Evolutionary conservation across 2,113 vertebrate species (phyloP).

Genomic region (Pedionomus torquatus): DNA sequence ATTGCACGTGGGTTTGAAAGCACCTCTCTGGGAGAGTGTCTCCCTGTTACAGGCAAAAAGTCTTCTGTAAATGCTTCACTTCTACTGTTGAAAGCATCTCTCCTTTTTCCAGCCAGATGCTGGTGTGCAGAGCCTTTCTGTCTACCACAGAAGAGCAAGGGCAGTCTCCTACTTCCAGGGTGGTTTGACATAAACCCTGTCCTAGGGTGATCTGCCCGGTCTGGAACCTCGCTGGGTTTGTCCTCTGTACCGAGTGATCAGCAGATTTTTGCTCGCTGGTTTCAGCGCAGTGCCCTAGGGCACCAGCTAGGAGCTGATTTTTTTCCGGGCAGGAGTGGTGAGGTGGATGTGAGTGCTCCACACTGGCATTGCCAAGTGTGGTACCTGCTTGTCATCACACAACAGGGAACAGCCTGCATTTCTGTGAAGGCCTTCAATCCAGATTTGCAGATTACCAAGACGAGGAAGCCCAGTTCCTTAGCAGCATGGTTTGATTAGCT

Average conservation of each 20-base stretch:
- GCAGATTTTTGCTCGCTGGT: neutral
- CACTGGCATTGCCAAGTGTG: neutral
- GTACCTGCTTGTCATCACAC: too few relatives aligned
- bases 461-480: neutral
- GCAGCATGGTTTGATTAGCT: neutral
- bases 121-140: neutral
- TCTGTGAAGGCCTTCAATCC: neutral
- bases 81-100: neutral
- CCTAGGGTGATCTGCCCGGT: neutral
- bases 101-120: neutral
- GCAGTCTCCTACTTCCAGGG: neutral
- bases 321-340: neutral
- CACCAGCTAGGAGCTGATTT: too few relatives aligned
- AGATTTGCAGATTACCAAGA: neutral
- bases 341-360: neutral
- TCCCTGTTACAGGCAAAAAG: neutral
- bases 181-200: too few relatives aligned
- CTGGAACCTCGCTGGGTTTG: neutral
- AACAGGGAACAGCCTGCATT: neutral
- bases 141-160: neutral
- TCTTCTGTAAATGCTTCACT: neutral
- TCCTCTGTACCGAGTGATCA: neutral
- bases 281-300: neutral
- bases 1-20: neutral
- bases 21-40: fast-evolving